Evolutionary conservation across 1,140 invertebrate genomes (phyloP).

Genomic region (Pseudomyrmex flavicornis): DNA sequence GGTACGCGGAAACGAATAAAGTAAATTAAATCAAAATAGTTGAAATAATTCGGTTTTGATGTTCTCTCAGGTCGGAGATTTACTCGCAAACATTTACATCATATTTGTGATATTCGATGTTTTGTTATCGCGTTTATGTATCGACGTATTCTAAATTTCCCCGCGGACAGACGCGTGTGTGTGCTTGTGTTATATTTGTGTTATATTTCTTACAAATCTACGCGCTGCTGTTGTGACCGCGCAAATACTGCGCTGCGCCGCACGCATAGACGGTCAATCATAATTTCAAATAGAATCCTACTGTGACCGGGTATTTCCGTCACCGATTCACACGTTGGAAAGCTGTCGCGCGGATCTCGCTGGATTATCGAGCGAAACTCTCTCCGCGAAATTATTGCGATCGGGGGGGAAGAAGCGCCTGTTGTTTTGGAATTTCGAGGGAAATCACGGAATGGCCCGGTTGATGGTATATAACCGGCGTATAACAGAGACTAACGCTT

Average conservation of each 20-base stretch:
- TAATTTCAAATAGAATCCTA: slow-evolving; percentile 35
- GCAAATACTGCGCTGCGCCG: background rate
- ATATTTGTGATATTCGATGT: no score
- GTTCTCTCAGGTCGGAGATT: no score
- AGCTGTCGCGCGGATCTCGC: slow-evolving; percentile 15
- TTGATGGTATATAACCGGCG: slow-evolving; percentile 76
- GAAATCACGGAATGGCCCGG: slow-evolving; percentile 69
- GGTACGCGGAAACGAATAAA: no score
- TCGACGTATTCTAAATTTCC: no score
- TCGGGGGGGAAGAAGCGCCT: slow-evolving; percentile 8
- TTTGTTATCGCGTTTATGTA: no score
- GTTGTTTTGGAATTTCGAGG: slow-evolving; percentile 68
- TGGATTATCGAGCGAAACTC: slow-evolving; percentile 25
- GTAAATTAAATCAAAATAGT: no score
- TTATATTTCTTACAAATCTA: slow-evolving; percentile 26
- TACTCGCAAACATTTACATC: no score
- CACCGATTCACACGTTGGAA: slow-evolving; percentile 19
- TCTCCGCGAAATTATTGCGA: slow-evolving; percentile 41
- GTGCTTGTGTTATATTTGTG: background rate
- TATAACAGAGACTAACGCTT: slow-evolving; percentile 79
- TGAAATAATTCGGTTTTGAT: no score
- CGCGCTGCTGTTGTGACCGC: background rate
- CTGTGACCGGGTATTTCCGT: background rate
- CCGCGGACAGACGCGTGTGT: no score
- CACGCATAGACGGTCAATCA: background rate